These are phyloP conservation scores for Drosophila bunnanda DNA, from an alignment of 2,888 invertebrate species.

Conservation along the genomic window DNA sequence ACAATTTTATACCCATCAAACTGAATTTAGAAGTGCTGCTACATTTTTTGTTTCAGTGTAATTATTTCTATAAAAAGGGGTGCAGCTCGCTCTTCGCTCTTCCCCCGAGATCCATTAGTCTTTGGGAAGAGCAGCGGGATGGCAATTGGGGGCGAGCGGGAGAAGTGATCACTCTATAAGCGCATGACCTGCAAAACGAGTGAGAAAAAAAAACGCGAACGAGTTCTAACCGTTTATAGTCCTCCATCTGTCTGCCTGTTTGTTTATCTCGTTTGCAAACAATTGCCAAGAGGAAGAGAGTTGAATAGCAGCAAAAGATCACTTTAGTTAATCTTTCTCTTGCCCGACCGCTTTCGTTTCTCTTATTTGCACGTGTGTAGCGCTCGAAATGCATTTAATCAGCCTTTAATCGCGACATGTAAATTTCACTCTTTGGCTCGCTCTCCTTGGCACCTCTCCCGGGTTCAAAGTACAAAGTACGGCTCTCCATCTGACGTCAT, in stretches of 20 bases:
- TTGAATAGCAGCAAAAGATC: slow-evolving; percentile 16
- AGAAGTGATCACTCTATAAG: slow-evolving; percentile 73
- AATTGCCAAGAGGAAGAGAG: slow-evolving; percentile 22
- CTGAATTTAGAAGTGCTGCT: neutral
- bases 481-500: slow-evolving; percentile 47
- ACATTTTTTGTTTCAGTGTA: slow-evolving; percentile 10
- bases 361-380: slow-evolving; percentile 39
- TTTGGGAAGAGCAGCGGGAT: neutral
- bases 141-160: neutral
- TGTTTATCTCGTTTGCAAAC: slow-evolving; percentile 52
- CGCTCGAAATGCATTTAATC: slow-evolving; percentile 35
- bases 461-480: slow-evolving; percentile 50
- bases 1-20: no score
- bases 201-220: slow-evolving; percentile 26
- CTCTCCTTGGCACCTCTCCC: slow-evolving; percentile 7
- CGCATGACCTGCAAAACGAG: slow-evolving; percentile 69
- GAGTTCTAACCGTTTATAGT: slow-evolving; percentile 66
- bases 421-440: slow-evolving; percentile 8
- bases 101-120: slow-evolving; percentile 39
- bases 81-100: slow-evolving; percentile 11
- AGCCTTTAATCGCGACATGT: slow-evolving; percentile 21
- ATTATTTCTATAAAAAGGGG: slow-evolving; percentile 21
- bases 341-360: neutral
- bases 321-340: neutral
- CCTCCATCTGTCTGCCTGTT: slow-evolving; percentile 31